Conservation (phyloP, 2,797 vertebrate genomes). For the Spinus pinus region DNA sequence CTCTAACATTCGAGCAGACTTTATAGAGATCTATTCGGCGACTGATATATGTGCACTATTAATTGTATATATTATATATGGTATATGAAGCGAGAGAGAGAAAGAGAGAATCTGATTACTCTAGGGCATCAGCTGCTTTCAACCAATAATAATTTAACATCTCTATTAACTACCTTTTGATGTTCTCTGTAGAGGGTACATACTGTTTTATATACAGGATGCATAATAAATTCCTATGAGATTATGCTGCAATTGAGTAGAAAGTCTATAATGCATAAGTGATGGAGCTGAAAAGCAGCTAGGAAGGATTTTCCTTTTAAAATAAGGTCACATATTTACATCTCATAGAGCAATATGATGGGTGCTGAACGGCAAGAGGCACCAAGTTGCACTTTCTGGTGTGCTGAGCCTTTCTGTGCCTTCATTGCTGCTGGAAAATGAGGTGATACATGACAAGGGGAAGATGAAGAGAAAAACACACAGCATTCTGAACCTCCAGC, state of each 20-base stretch:
- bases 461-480: neutral
- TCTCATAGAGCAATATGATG: slow-evolving; percentile 19
- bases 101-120: slow-evolving; percentile 69
- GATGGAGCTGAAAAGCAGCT: slow-evolving; percentile 41
- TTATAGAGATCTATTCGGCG: slow-evolving; percentile 46
- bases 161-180: slow-evolving; percentile 71
- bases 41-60: slow-evolving; percentile 61
- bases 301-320: slow-evolving; percentile 52
- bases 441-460: neutral
- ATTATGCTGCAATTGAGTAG: slow-evolving; percentile 64
- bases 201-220: slow-evolving; percentile 65
- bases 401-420: neutral
- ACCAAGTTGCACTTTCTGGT: neutral
- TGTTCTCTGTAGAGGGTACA: slow-evolving; percentile 56
- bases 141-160: slow-evolving; percentile 75
- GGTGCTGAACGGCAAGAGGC: neutral
- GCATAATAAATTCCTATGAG: slow-evolving; percentile 64
- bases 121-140: slow-evolving; percentile 59
- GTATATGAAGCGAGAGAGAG: slow-evolving; percentile 47
- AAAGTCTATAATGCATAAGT: slow-evolving; percentile 58
- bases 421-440: neutral
- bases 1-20: neutral
- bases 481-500: neutral
- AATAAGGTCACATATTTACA: slow-evolving; percentile 57
- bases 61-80: slow-evolving; percentile 68